Evolutionary conservation across 2,888 invertebrate genomes (phyloP).

Genomic region (Trachelus tabidus): DNA sequence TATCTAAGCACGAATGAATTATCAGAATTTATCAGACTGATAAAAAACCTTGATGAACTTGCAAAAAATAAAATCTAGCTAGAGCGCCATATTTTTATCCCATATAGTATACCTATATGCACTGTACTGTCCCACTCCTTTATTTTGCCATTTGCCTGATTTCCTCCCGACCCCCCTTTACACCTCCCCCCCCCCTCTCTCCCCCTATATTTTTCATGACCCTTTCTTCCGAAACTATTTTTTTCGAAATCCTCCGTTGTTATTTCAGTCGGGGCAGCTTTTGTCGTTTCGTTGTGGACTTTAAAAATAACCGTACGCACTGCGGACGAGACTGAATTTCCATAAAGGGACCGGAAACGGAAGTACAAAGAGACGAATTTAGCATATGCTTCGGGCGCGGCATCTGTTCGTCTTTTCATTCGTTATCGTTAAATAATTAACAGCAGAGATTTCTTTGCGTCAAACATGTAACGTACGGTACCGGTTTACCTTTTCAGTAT

Average conservation of each 20-base stretch:
- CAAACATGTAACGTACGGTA: not conserved
- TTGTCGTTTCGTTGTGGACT: not conserved
- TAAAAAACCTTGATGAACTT: not conserved
- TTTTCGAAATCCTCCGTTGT: not conserved
- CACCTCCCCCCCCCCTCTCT: too few relatives aligned
- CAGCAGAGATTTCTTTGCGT: not conserved
- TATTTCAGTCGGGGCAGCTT: not conserved
- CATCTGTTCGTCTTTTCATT: not conserved
- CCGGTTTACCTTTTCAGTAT: not conserved
- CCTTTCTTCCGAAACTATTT: not conserved
- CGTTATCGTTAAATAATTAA: not conserved
- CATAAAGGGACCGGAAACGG: slow-evolving; percentile 4
- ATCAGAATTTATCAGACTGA: not conserved
- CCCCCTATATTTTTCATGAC: not conserved
- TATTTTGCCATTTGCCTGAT: too few relatives aligned
- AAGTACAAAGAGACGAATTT: not conserved
- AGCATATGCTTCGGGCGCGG: not conserved
- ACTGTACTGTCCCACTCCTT: too few relatives aligned
- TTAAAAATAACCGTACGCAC: not conserved
- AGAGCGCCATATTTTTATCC: not conserved
- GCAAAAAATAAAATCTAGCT: not conserved
- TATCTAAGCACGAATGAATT: not conserved
- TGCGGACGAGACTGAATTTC: not conserved
- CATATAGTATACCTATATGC: not conserved
- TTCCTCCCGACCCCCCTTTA: too few relatives aligned